Evolutionary conservation across 2,888 invertebrate species (phyloP), one percentile per base, ranked within the genome.

Genomic region (Hesperia comma): DNA sequence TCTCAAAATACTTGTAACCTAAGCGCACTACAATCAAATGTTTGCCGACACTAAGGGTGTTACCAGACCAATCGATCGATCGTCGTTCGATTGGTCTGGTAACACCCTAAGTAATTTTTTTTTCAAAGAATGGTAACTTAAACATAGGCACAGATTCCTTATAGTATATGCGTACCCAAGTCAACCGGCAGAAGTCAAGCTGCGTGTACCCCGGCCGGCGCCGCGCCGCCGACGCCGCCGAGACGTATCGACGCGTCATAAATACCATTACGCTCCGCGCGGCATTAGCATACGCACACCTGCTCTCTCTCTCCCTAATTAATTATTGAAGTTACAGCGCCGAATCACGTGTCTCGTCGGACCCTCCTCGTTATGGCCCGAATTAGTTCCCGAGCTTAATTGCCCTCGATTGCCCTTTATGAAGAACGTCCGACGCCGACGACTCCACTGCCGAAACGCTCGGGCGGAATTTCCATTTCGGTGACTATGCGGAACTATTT

Each of bases 321-420:
- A 81, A 82, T 81, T 82, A 82, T 82, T 80, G 75, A 81, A 75
- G 76, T 77, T 78, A 80, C 82, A 77, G 78, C 71, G 53, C 33
- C 46, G 46, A 58, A 60, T 60, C 60, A 60, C 60, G 60, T 60
- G 60, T 60, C 60, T 60, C 26, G 49, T 49, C 57, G 43, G 57
- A 58, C 57, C 57, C 43, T 46, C 60, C 60, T 49, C 60, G 60
- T 49, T 60, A 58, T 58, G 17, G 15, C 60, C 43, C 46, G 60
- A 60, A 60, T 46, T 46, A 46, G 46, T 58, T 58, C 15, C 60
- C 60, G 21, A 17, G 46, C 60, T 46, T 60, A 60, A 60, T 60
- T 60, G 60, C 60, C 60, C 60, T 43, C 43, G 60, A 58, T 46
- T 60, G 60, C 46, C 60, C 43, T 49, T 60, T 60, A 60, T 60